These are phyloP conservation scores for Aix galericulata DNA, from an alignment of 2,113 vertebrate genomes.

Conservation along the genomic window DNA sequence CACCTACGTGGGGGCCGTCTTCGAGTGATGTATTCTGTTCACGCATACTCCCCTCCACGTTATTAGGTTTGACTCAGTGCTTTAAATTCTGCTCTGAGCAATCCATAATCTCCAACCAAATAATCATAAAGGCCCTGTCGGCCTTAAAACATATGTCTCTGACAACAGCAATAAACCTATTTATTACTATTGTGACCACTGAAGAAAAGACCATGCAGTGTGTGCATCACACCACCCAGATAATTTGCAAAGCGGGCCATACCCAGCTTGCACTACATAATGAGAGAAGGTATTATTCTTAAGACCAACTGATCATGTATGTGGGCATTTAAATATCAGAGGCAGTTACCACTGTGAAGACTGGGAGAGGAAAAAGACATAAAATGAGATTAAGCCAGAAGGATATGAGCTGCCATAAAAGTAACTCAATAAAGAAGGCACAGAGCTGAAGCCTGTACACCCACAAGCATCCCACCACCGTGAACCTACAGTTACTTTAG, in stretches of 20 bases:
- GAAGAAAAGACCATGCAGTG: neutral
- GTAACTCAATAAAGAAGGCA: conserved; percentile 36
- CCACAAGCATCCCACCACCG: neutral
- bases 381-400: conserved; percentile 49
- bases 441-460: neutral
- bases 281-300: neutral
- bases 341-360: neutral
- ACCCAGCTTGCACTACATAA: neutral
- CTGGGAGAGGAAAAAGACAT: neutral
- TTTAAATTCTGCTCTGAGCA: conserved; percentile 53
- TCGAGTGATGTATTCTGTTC: neutral
- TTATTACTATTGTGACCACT: conserved; percentile 59
- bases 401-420: conserved; percentile 32
- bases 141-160: conserved; percentile 64
- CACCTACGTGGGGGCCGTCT: neutral
- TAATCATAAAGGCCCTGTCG: conserved; percentile 59
- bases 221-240: neutral
- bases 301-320: conserved; percentile 24
- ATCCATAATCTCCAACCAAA: conserved; percentile 64
- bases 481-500: neutral
- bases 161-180: conserved; percentile 65
- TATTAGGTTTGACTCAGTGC: conserved; percentile 54
- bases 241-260: neutral
- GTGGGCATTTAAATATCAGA: conserved; percentile 41
- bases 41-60: neutral